A percentile compares a stretch with the other conserved stretches of the same genome.
phyloP scores from a whole-genome alignment of 2,113 vertebrate genomes.

The Acinonyx jubatus region DNA sequence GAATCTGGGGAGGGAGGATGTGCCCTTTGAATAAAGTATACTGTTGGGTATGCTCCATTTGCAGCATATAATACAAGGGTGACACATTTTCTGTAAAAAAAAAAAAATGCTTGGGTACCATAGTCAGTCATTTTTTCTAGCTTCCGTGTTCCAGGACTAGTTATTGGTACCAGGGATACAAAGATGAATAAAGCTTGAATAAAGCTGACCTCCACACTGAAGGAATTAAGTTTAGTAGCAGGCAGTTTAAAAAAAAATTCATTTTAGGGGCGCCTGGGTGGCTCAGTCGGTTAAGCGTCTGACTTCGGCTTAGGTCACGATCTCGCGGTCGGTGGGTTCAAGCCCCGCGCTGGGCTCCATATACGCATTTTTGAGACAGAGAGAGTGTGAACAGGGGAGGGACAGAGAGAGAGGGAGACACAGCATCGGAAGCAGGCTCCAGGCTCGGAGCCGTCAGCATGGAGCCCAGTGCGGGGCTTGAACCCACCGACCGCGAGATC shows the following conservation, averaged over 20 bases:
- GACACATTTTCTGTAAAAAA: background rate
- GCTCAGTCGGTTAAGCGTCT: no score
- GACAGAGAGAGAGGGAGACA: no score
- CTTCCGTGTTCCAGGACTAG: background rate
- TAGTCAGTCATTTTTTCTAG: background rate
- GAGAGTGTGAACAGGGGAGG: no score
- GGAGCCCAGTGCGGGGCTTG: no score
- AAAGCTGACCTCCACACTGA: background rate
- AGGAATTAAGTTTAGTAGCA: background rate
- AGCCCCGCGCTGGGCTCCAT: no score
- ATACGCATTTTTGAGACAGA: no score
- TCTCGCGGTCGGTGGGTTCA: no score
- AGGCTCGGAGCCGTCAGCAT: no score
- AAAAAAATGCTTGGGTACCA: background rate
- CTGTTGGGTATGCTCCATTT: background rate
- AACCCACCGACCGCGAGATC: no score
- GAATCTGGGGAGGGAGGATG: background rate
- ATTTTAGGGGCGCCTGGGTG: no score
- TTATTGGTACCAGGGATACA: background rate
- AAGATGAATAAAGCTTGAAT: background rate
- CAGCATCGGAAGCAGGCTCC: no score
- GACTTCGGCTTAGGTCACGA: no score
- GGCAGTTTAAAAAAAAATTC: background rate
- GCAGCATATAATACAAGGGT: background rate
- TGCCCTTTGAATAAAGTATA: background rate